phyloP scores from a whole-genome alignment of 2,113 vertebrate genomes.

The Puffinus mauretanicus region DNA sequence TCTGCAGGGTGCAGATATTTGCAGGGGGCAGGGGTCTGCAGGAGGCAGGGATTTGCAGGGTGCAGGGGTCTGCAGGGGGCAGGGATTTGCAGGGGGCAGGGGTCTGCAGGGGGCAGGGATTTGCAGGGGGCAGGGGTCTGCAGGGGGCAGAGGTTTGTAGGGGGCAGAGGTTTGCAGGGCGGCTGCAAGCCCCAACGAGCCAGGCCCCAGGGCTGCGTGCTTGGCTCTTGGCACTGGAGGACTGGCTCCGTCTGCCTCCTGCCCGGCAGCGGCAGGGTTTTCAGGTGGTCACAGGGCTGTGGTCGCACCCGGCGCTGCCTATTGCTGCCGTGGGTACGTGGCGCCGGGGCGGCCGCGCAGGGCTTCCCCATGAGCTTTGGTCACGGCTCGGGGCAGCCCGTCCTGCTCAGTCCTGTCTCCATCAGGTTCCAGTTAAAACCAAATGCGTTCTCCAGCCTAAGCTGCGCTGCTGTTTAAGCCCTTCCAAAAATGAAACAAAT shows the following conservation, averaged over 20 bases:
- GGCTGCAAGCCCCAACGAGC: neutral
- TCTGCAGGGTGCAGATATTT: too few relatives aligned
- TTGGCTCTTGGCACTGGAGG: neutral
- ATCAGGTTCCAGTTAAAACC: constrained; percentile 58
- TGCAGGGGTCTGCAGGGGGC: too few relatives aligned
- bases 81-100: too few relatives aligned
- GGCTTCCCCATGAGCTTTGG: neutral
- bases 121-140: too few relatives aligned
- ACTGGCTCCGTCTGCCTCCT: neutral
- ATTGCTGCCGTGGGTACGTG: neutral
- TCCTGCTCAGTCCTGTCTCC: constrained; percentile 26
- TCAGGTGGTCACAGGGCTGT: neutral
- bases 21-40: too few relatives aligned
- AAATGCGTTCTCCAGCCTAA: constrained; percentile 20
- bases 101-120: too few relatives aligned
- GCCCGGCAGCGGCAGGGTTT: neutral
- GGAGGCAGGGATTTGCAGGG: too few relatives aligned
- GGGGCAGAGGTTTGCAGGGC: neutral
- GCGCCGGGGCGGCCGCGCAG: neutral
- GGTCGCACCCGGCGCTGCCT: neutral
- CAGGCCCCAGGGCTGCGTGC: neutral
- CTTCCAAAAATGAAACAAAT: constrained; percentile 65
- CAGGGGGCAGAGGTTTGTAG: too few relatives aligned
- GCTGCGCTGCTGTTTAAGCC: constrained; percentile 27
- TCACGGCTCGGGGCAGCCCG: neutral